Percentiles rank a stretch among this genome's conserved stretches.
These are phyloP conservation scores for Oreonectes daqikongensis DNA, from an alignment of 2,797 vertebrate genomes.

Conservation along the genomic window DNA sequence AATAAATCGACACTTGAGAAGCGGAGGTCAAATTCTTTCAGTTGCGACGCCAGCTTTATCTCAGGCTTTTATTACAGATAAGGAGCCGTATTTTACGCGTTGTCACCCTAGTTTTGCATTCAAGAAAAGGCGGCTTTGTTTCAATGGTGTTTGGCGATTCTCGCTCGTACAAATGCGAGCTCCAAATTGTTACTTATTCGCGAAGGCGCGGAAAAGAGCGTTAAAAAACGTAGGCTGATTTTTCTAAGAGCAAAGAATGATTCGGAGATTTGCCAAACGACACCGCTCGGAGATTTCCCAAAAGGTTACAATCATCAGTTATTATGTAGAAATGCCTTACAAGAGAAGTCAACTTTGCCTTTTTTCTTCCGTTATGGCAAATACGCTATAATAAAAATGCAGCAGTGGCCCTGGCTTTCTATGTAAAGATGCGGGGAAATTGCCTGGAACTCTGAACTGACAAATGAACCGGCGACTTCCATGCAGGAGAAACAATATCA, in stretches of 20 bases:
- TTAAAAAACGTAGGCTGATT: slow-evolving; percentile 75
- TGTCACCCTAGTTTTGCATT: slow-evolving; percentile 58
- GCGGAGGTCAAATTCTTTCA: slow-evolving; percentile 67
- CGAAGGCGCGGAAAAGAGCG: slow-evolving; percentile 27
- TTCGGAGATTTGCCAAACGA: slow-evolving; percentile 80
- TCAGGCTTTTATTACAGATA: slow-evolving; percentile 59
- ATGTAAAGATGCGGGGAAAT: slow-evolving; percentile 59
- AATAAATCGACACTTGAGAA: slow-evolving; percentile 67
- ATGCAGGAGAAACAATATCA: slow-evolving; percentile 61
- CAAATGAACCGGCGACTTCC: slow-evolving; percentile 60
- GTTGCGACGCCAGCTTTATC: slow-evolving; percentile 63
- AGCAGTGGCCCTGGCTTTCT: slow-evolving; percentile 21
- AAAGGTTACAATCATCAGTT: slow-evolving; percentile 88
- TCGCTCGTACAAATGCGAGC: slow-evolving; percentile 52
- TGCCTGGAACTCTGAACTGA: slow-evolving; percentile 62
- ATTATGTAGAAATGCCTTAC: slow-evolving; percentile 72
- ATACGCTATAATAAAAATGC: slow-evolving; percentile 59
- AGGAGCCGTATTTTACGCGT: slow-evolving; percentile 49
- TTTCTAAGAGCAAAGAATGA: slow-evolving; percentile 80
- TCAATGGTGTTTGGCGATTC: slow-evolving; percentile 59
- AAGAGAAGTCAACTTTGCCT: slow-evolving; percentile 53
- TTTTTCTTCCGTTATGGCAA: slow-evolving; percentile 50
- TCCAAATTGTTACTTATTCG: slow-evolving; percentile 53
- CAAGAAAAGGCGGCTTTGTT: slow-evolving; percentile 52
- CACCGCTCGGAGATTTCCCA: slow-evolving; percentile 80